Base-by-base conservation (phyloP, 2,113 vertebrate species). In the Apodemus speciosus region DNA sequence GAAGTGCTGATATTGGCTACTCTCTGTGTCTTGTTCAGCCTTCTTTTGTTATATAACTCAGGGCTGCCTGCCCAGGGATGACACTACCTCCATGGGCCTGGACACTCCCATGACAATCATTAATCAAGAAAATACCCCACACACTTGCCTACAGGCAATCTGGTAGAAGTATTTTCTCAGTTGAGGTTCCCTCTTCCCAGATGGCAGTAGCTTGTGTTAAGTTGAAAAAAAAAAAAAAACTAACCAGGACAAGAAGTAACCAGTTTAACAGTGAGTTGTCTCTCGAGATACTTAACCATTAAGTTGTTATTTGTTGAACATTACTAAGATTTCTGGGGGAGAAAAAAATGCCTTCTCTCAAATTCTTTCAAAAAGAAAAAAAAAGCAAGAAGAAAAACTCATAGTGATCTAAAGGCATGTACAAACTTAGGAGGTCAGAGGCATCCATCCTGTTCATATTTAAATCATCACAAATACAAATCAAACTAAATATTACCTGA, bases 401-500 rank as follows among this genome's bases (percentile, higher is more conserved):
- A 56, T 49, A 38, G 30, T 73, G 40, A 60, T 56, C 79, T 35
- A 27, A 49, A 81, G 56, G 2, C 72, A 30, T 53, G 69, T 62
- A 79, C 66, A 62, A 90, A 90, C 2, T 13, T 90, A 69, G 56
- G 11, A 56, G 81, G n/a, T 9, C 40, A 75, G 75, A 60, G 21
- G 1, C 71, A 84, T 91, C 53, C 40, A 84, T 91, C 43, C 62
- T 53, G 72, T 38, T 79, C 38, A 21, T 32, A 8, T 58, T 85
- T 85, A 91, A 90, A 84, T 64, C 32, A 88, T 53, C 85, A n/a
- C 58, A 64, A 75, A 43, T 69, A 53, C 21, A 90, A 68, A 76
- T 6, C 60, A 75, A 81, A 87, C 30, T 71, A 14, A 81, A 64
- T 58, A 40, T 94, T 76, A 20, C 38, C 53, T 88, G 62, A 46